phyloP scores from a whole-genome alignment of 2,888 invertebrate genomes.

The Drosophila gaucha region DNA sequence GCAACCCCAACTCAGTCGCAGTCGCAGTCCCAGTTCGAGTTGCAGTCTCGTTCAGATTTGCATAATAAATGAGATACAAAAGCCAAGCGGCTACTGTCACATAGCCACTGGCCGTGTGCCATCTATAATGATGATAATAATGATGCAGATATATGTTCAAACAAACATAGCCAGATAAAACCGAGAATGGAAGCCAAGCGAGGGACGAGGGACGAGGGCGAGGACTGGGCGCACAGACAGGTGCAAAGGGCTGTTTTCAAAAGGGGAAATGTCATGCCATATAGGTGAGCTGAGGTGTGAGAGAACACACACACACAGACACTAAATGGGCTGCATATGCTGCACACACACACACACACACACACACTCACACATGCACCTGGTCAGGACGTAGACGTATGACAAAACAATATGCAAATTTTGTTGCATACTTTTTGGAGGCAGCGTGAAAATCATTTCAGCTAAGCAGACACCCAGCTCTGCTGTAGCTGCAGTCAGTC shows the following conservation, averaged over 20 bases:
- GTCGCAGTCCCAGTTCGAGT: slow-evolving; percentile 16
- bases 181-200: slow-evolving; percentile 13
- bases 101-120: slow-evolving; percentile 71
- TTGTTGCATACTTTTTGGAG: slow-evolving; percentile 76
- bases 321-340: slow-evolving; percentile 51
- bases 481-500: slow-evolving; percentile 24
- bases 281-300: slow-evolving; percentile 27
- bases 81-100: slow-evolving; percentile 78
- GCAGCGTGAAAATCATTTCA: slow-evolving; percentile 79
- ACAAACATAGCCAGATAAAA: slow-evolving; percentile 43
- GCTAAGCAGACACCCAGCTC: slow-evolving; percentile 61
- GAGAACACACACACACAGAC: slow-evolving; percentile 22
- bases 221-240: slow-evolving; percentile 32
- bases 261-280: slow-evolving; percentile 23
- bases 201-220: not conserved
- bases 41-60: slow-evolving; percentile 60
- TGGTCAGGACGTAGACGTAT: slow-evolving; percentile 19
- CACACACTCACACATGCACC: slow-evolving; percentile 10
- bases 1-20: not conserved
- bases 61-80: slow-evolving; percentile 79
- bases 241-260: slow-evolving; percentile 47
- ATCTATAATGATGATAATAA: slow-evolving; percentile 77
- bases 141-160: slow-evolving; percentile 66
- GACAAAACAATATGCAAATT: slow-evolving; percentile 78
- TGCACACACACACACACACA: slow-evolving; percentile 13